These are phyloP conservation scores for Smutsia gigantea DNA, from an alignment of 2,797 vertebrate species.

Conservation along the genomic window DNA sequence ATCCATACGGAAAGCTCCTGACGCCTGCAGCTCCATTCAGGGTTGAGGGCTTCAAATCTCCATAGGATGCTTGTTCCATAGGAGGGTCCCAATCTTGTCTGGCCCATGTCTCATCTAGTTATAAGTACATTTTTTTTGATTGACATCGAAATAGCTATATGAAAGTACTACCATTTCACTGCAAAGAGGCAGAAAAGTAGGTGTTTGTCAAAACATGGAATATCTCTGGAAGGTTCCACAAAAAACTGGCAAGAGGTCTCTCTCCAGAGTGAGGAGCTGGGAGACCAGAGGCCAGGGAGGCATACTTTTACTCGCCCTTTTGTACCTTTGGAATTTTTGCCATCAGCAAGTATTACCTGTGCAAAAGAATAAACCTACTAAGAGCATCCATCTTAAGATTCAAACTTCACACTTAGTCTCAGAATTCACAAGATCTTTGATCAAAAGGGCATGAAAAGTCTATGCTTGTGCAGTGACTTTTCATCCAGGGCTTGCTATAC, in stretches of 20 bases:
- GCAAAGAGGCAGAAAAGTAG: not conserved
- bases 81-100: not conserved
- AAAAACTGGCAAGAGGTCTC: not conserved
- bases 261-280: not conserved
- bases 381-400: too few species aligned
- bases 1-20: not conserved
- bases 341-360: not conserved
- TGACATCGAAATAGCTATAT: not conserved
- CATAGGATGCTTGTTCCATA: not conserved
- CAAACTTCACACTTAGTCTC: not conserved
- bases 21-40: not conserved
- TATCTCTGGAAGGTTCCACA: not conserved
- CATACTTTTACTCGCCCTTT: too few species aligned
- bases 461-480: rapidly evolving
- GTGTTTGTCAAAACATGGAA: not conserved
- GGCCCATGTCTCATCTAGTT: not conserved
- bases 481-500: not conserved
- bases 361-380: not conserved
- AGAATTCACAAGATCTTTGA: not conserved
- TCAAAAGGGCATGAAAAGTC: not conserved
- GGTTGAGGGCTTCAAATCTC: not conserved
- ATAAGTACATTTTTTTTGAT: not conserved
- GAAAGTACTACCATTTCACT: not conserved
- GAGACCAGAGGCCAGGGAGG: not conserved
- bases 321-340: not conserved